phyloP scores from a whole-genome alignment of 2,113 vertebrate genomes.

The Cynocephalus volans region DNA sequence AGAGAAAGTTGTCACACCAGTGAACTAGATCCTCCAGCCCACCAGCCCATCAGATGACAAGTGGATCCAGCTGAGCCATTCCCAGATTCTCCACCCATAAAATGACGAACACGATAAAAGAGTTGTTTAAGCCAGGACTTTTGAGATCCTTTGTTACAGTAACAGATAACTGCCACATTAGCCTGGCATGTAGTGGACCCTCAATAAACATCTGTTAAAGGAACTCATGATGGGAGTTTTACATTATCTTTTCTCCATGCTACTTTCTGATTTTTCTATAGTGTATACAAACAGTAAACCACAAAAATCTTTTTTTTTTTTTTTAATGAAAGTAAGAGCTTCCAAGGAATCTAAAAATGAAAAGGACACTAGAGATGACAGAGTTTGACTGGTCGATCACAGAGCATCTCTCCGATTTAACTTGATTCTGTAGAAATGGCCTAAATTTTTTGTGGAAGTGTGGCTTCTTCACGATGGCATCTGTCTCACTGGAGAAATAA shows the following conservation, averaged over 20 bases:
- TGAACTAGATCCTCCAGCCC: neutral
- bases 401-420: neutral
- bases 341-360: neutral
- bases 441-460: neutral
- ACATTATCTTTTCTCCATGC: neutral
- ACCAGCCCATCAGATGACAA: neutral
- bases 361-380: neutral
- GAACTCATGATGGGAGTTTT: neutral
- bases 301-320: neutral
- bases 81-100: neutral
- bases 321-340: neutral
- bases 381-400: neutral
- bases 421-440: neutral
- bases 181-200: neutral
- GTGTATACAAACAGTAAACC: neutral
- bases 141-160: neutral
- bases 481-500: neutral
- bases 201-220: neutral
- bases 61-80: neutral
- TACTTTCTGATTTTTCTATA: slow-evolving; percentile 9
- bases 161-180: neutral
- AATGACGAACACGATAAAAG: neutral
- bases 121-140: neutral
- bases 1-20: too few species aligned
- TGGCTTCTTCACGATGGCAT: neutral